These are phyloP conservation scores for Hirudinaria manillensis DNA, from an alignment of 2,888 invertebrate genomes.

Conservation along the genomic window DNA sequence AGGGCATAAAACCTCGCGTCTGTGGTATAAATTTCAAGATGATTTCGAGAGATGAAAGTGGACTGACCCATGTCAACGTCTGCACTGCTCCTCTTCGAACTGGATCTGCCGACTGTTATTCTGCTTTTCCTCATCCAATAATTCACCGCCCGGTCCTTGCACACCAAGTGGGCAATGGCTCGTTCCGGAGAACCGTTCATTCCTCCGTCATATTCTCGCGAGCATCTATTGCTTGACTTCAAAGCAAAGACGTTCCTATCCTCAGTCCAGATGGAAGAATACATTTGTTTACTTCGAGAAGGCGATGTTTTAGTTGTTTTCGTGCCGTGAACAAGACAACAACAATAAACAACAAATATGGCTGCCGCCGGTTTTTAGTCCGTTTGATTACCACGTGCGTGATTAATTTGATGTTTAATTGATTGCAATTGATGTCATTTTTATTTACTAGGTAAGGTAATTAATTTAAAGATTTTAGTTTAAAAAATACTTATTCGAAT, in stretches of 20 bases:
- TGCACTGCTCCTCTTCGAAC: conserved; percentile 89
- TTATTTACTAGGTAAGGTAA: too few relatives aligned
- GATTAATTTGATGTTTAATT: neutral
- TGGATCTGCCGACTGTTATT: conserved; percentile 87
- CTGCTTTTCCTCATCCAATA: conserved; percentile 80
- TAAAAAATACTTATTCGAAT: too few relatives aligned
- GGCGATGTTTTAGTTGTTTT: conserved; percentile 21
- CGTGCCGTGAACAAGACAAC: conserved; percentile 29
- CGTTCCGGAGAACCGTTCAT: conserved; percentile 10
- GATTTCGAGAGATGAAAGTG: conserved; percentile 89
- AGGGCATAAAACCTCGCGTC: conserved; percentile 76
- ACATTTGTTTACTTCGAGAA: conserved; percentile 4
- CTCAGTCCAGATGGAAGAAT: conserved; percentile 1
- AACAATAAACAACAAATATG: conserved; percentile 31
- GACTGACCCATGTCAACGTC: conserved; percentile 98
- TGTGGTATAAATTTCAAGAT: conserved; percentile 73
- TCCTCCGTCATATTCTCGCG: neutral
- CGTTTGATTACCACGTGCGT: conserved; percentile 21
- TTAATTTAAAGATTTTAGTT: too few relatives aligned
- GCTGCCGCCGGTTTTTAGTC: conserved; percentile 27
- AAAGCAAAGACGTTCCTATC: conserved; percentile 21
- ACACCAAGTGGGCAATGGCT: conserved; percentile 30
- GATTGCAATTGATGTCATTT: too few relatives aligned
- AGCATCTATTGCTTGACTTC: conserved; percentile 27
- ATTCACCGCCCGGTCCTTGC: conserved; percentile 59